Conservation (phyloP, 2,888 invertebrate genomes). For the Dorcus parallelipipedus region DNA sequence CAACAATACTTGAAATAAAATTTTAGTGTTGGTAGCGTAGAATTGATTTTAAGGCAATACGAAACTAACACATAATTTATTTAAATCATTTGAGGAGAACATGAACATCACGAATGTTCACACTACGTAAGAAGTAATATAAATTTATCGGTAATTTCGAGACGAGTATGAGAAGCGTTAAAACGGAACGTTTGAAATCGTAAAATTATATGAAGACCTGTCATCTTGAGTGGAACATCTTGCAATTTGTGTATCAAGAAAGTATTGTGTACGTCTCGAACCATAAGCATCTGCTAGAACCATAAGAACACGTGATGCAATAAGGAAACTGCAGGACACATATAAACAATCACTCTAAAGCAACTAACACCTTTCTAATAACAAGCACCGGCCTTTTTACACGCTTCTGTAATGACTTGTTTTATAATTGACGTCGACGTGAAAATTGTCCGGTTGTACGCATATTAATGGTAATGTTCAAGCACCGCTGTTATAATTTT, state of each 20-base stretch:
- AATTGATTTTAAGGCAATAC: no score
- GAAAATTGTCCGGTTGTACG: conserved; percentile 17
- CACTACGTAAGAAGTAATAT: no score
- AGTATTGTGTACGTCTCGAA: conserved; percentile 8
- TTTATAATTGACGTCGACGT: conserved; percentile 23
- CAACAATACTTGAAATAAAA: no score
- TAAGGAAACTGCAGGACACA: conserved; percentile 23
- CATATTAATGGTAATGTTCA: conserved; percentile 13
- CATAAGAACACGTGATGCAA: conserved; percentile 24
- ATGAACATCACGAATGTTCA: no score
- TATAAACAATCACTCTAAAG: conserved; percentile 22
- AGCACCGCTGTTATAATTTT: conserved; percentile 3
- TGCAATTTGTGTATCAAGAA: conserved; percentile 19
- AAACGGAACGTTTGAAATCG: conserved; percentile 4
- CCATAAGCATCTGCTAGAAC: conserved; percentile 11
- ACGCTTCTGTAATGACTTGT: conserved; percentile 22
- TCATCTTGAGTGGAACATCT: conserved; percentile 18
- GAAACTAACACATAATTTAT: no score
- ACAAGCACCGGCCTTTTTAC: conserved; percentile 21
- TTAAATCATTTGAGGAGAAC: no score
- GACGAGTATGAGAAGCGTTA: no score
- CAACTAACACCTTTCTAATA: conserved; percentile 23
- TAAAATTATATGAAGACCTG: conserved; percentile 18
- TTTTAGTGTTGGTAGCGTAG: no score
- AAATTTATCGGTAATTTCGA: no score